Evolutionary conservation across 2,113 vertebrate genomes (phyloP), one percentile per base, ranked within the genome.

Genomic region (Piliocolobus tephrosceles): DNA sequence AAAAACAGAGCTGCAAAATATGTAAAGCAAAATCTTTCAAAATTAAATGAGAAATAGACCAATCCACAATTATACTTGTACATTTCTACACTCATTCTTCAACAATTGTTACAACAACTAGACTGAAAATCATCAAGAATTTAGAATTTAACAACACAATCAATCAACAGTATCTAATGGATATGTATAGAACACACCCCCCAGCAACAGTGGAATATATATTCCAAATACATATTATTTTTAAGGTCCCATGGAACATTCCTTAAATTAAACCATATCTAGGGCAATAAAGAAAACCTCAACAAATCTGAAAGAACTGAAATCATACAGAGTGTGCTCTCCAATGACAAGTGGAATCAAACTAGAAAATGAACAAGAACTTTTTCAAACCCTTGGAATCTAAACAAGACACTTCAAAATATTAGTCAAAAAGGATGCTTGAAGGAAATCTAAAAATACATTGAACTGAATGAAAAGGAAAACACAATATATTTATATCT

Each of bases 221-320:
- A 52, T 79, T 95, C 27, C 64, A 88, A 94, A 64, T 92, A 30
- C 7, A 30, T 83, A 61, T 91, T 88, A 32, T 85, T 72, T 55
- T 94, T 16, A 81, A 81, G 35, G 89, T 57, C 13, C 22, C 40
- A 68, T 52, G 32, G 75, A 61, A 57, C 8, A 90, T 6, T 86
- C 68, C 52, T 6, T 30, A 82, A 93, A 76, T 13, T 82, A 90
- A 81, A 87, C 32, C 11, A 47, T 61, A 91, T 32, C 23, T 17
- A 81, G 61, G 9, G 14, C 20, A 45, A 66, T 45, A 92, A 92
- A 91, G 25, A 52, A 83, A 92, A 84, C 70, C 30, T 83, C 38
- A 61, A 70, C 40, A 94, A 88, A 92, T 20, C 6, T 45, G 35
- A 91, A 92, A 92, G 18, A 81, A 94, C 8, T 91, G 61, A 88